A percentile compares a stretch with the other conserved stretches of the same genome.
Evolutionary conservation across 2,888 invertebrate genomes (phyloP).

Genomic region (Heliconius cydno): DNA sequence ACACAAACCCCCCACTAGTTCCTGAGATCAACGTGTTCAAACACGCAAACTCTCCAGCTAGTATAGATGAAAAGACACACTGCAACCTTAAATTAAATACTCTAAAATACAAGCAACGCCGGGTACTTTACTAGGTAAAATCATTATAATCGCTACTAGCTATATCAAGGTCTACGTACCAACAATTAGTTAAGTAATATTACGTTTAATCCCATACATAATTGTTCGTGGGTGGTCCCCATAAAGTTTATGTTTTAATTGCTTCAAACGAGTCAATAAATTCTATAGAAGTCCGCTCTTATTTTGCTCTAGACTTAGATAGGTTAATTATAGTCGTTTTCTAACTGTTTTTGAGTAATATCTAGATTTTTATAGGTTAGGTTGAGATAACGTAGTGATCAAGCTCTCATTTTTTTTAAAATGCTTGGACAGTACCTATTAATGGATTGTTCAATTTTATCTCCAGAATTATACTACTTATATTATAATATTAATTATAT

Average conservation of each 20-base stretch:
- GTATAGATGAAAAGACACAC: neutral
- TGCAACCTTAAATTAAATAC: neutral
- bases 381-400: too few relatives aligned
- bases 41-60: neutral
- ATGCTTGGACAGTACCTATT: too few relatives aligned
- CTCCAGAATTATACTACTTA: too few relatives aligned
- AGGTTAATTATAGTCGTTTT: neutral
- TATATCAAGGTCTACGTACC: neutral
- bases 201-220: conserved; percentile 1
- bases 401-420: too few relatives aligned
- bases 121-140: neutral
- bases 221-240: conserved; percentile 14
- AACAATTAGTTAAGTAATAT: conserved; percentile 15
- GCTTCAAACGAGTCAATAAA: conserved; percentile 10
- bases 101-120: neutral
- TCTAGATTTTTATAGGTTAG: too few relatives aligned
- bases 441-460: too few relatives aligned
- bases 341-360: neutral
- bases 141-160: neutral
- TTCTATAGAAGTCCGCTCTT: neutral
- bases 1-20: neutral
- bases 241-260: conserved; percentile 21
- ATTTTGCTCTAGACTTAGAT: neutral
- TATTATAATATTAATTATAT: too few relatives aligned
- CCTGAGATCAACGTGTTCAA: neutral